phyloP scores from a whole-genome alignment of 2,888 invertebrate species.

The Halocaridina rubra region DNA sequence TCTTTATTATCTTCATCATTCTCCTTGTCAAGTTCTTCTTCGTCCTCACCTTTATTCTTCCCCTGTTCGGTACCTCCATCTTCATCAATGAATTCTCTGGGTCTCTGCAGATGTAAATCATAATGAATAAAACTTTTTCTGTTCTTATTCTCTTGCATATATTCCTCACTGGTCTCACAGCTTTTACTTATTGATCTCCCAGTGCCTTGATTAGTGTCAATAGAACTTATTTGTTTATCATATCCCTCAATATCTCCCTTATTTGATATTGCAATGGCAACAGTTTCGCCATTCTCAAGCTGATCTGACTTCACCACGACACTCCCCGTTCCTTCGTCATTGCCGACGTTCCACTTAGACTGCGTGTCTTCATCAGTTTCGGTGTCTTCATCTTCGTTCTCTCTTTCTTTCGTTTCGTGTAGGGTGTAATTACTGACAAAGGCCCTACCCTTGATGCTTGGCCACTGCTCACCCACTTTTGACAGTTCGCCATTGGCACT shows the following conservation, averaged over 20 bases:
- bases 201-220: no score
- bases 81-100: neutral
- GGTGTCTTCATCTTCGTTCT: neutral
- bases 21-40: neutral
- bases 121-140: conserved; percentile 43
- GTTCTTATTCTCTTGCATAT: no score
- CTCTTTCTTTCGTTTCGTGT: conserved; percentile 3
- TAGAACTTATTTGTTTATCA: no score
- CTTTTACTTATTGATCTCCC: no score
- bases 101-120: conserved; percentile 22
- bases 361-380: conserved; percentile 26
- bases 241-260: no score
- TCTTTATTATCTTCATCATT: neutral
- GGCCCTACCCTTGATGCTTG: conserved; percentile 18
- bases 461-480: conserved; percentile 40
- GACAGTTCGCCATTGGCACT: conserved; percentile 60
- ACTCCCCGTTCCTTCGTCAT: no score
- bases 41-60: neutral
- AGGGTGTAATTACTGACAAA: conserved; percentile 39
- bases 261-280: no score
- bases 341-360: no score
- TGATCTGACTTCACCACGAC: no score
- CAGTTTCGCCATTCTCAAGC: no score
- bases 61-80: neutral
- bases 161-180: no score